A percentile compares a stretch with the other conserved stretches of the same genome.
phyloP scores from a whole-genome alignment of 2,113 vertebrate genomes.

The Mesembrinibis cayennensis region DNA sequence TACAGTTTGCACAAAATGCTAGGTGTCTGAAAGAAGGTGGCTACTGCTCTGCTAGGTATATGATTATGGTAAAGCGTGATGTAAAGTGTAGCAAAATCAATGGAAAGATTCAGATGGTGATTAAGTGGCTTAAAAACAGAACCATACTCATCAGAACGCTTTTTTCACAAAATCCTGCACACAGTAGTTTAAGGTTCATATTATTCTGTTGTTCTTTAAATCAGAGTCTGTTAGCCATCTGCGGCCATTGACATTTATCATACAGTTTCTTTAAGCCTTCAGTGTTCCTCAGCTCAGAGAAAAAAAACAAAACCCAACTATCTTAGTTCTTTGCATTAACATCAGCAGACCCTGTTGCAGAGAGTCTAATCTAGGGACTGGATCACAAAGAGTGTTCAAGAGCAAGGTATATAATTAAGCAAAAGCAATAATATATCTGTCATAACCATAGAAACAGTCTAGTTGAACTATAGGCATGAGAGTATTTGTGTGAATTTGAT shows the following conservation, averaged over 20 bases:
- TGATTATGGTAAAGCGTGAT: neutral
- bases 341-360: neutral
- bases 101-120: neutral
- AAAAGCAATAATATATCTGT: conserved; percentile 17
- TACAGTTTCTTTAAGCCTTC: neutral
- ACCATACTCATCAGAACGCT: neutral
- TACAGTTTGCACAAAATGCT: neutral
- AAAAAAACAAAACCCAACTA: neutral
- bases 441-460: conserved; percentile 51
- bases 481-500: neutral
- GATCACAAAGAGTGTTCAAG: neutral
- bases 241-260: neutral
- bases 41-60: neutral
- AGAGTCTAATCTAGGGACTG: neutral
- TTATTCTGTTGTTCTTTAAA: neutral
- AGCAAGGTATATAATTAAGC: conserved; percentile 28
- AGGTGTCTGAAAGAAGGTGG: neutral
- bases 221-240: neutral
- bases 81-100: neutral
- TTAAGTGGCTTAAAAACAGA: neutral
- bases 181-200: neutral
- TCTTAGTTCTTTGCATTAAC: neutral
- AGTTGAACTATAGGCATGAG: neutral
- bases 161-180: neutral
- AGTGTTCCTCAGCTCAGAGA: neutral